These are phyloP conservation scores for Ursus arctos DNA, from an alignment of 2,113 vertebrate species.

Conservation along the genomic window DNA sequence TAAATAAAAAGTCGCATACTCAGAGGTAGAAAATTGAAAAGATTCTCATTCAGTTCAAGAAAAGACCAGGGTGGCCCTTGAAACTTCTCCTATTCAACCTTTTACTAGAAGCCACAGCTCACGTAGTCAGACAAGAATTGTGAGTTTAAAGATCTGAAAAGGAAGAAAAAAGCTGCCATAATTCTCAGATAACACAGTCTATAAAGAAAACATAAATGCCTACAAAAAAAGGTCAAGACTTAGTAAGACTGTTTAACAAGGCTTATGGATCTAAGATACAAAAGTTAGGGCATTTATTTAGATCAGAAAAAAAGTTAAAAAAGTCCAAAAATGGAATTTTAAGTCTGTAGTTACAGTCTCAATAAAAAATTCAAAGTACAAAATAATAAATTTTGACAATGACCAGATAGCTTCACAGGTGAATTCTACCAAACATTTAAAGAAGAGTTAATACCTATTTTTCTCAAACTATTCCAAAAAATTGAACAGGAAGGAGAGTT, in stretches of 20 bases:
- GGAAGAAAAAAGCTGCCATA: not conserved
- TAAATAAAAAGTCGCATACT: not conserved
- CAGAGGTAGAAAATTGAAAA: not conserved
- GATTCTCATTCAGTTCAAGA: not conserved
- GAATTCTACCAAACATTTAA: not conserved
- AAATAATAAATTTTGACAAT: not conserved
- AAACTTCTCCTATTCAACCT: not conserved
- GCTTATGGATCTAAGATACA: not conserved
- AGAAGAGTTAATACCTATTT: not conserved
- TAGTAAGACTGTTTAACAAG: not conserved
- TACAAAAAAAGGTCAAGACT: not conserved
- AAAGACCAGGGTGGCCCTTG: not conserved
- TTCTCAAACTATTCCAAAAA: not conserved
- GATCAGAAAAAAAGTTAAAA: not conserved
- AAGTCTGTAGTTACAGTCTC: not conserved
- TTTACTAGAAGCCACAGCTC: not conserved
- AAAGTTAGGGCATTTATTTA: not conserved
- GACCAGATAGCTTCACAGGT: not conserved
- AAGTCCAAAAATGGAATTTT: constrained; percentile 1
- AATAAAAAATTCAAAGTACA: not conserved
- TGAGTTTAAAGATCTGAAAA: not conserved
- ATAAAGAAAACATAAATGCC: not conserved
- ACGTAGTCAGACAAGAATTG: not conserved
- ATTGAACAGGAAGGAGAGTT: not conserved
- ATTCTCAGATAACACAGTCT: not conserved